A percentile compares a stretch with the other conserved stretches of the same genome.
Conservation (phyloP, 2,888 invertebrate species). For the Hypolimnas misippus region DNA sequence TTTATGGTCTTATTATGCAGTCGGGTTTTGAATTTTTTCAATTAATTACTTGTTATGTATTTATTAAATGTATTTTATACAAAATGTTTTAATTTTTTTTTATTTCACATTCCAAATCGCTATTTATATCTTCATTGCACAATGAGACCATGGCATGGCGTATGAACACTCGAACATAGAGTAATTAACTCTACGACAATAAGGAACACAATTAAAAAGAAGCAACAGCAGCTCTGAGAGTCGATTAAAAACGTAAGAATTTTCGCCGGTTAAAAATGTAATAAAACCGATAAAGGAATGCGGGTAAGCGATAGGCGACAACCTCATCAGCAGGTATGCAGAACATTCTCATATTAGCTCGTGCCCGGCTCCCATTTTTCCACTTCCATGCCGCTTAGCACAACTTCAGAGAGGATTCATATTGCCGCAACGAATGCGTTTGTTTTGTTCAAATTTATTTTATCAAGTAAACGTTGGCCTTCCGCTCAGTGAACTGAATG, state of each 20-base stretch:
- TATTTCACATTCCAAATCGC: no score
- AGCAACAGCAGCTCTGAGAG: neutral
- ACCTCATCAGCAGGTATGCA: slow-evolving; percentile 66
- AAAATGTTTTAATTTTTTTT: no score
- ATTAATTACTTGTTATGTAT: no score
- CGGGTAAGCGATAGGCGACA: slow-evolving; percentile 47
- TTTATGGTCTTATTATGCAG: no score
- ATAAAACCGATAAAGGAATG: slow-evolving; percentile 35
- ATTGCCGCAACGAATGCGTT: slow-evolving; percentile 79
- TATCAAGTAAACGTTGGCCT: slow-evolving; percentile 81
- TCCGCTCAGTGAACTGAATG: slow-evolving; percentile 71
- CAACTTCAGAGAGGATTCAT: slow-evolving; percentile 82
- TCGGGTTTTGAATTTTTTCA: no score
- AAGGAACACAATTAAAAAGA: neutral
- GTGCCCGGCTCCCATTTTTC: slow-evolving; percentile 70
- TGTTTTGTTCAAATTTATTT: slow-evolving; percentile 83
- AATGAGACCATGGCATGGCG: no score
- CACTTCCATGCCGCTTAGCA: slow-evolving; percentile 80
- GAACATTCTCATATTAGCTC: slow-evolving; percentile 79
- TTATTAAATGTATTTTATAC: no score
- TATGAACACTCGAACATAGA: neutral
- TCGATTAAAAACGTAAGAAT: neutral
- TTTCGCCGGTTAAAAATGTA: slow-evolving; percentile 29
- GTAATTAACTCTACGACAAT: neutral
- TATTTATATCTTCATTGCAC: no score